These are phyloP conservation scores for Halcyon badia DNA, from an alignment of 2,797 vertebrate genomes.

Conservation along the genomic window DNA sequence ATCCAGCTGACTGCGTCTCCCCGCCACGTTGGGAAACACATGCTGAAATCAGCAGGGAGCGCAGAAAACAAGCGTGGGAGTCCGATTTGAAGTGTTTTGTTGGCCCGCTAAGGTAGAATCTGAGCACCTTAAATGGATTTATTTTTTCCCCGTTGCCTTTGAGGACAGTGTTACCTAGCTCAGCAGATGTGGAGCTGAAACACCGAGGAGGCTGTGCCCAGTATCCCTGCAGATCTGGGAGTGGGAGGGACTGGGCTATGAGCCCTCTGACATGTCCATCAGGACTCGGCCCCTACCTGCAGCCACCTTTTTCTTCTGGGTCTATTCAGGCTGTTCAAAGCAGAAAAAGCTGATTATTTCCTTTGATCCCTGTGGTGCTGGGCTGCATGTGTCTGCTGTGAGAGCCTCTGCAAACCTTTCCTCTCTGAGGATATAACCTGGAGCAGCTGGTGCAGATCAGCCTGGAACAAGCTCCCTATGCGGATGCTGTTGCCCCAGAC, in stretches of 20 bases:
- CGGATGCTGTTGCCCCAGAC: rapidly evolving
- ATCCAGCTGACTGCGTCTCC: constrained; percentile 34
- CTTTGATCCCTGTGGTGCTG: neutral
- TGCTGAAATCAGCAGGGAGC: constrained; percentile 45
- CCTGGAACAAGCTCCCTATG: neutral
- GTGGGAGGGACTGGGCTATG: rapidly evolving
- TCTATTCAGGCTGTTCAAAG: neutral
- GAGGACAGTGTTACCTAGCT: rapidly evolving
- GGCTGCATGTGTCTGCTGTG: rapidly evolving
- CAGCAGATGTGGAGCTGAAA: neutral
- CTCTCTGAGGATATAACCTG: neutral
- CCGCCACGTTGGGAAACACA: constrained; percentile 29
- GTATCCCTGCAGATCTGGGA: neutral
- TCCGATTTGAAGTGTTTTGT: neutral
- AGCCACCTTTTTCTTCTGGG: neutral
- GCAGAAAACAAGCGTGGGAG: constrained; percentile 11
- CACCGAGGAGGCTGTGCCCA: neutral
- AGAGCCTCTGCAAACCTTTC: neutral
- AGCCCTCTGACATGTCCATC: neutral
- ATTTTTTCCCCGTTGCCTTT: neutral
- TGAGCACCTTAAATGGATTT: neutral
- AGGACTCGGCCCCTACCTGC: neutral
- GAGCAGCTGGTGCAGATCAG: neutral
- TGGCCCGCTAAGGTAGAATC: neutral
- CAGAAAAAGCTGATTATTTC: neutral